Base-by-base conservation (phyloP, 2,888 invertebrate species). In the Orchesella flavescens region DNA sequence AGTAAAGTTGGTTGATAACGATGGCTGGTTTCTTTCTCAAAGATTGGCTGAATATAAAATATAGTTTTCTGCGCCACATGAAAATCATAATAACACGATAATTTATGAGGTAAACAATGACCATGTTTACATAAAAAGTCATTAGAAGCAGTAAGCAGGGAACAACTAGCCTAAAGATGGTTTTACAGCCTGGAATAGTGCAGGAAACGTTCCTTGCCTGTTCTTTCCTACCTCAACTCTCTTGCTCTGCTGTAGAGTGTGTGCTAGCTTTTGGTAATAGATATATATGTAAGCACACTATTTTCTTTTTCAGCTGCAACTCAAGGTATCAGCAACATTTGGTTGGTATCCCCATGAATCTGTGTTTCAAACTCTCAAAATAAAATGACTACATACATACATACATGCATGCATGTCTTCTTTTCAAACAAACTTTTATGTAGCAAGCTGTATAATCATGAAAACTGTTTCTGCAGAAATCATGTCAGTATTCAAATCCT, bases 51-150 rank as follows among this genome's bases (percentile, higher is more conserved):
- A 83, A 72, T 76, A 83, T 83, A 83, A 83, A 83, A 83, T 83
- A 83, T 83, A 83, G 83, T 72, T 83, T 76, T 83, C 83, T 83
- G 76, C 83, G 83, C 83, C 72, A 83, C 83, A 83, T 83, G 83
- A 76, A 83, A 83, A 83, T 83, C 83, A 83, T 83, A 83, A 83
- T 83, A 83, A 83, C 66, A 53, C 55, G 49, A 77, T 83, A 83
- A 83, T 83, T 83, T 83, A 83, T 83, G 76, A 49, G 77, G 72
- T 83, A 83, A 83, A 83, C 83, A 83, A 76, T 83, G 83, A 83
- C 83, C 83, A 83, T 76, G 83, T 83, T 83, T 83, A 83, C 77
- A 76, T 55, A 76, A 72, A 72, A 55, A 83, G 76, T 76, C 83
- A 83, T 83, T 83, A 76, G 44, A 57, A 53, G 24, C 12, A n/a